phyloP scores from a whole-genome alignment of 2,113 vertebrate genomes.

The Sminthopsis crassicaudata region DNA sequence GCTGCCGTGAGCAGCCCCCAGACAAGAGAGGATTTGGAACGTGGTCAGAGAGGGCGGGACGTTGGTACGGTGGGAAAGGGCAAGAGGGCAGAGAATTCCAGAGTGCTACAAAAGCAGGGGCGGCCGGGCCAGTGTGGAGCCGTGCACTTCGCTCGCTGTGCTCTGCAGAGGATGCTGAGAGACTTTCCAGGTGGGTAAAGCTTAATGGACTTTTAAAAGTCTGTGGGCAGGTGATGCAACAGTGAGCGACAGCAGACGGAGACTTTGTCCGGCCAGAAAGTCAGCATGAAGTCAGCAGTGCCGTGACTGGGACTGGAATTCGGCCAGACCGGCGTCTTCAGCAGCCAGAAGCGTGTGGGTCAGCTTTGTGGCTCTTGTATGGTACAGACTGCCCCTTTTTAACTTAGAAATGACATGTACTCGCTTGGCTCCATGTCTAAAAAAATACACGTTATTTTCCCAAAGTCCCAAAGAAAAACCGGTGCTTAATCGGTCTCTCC shows the following conservation, averaged over 20 bases:
- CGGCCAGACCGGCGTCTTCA: neutral
- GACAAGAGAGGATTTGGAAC: neutral
- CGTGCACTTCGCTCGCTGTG: neutral
- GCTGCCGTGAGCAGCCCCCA: neutral
- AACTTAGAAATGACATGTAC: neutral
- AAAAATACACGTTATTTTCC: neutral
- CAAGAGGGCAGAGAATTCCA: neutral
- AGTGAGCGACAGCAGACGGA: neutral
- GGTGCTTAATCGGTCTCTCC: neutral
- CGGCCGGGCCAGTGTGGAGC: neutral
- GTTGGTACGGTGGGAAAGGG: neutral
- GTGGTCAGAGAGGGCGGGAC: neutral
- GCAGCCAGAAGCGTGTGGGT: neutral
- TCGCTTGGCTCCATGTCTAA: neutral
- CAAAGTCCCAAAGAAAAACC: neutral
- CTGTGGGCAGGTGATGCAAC: neutral
- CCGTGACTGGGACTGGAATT: neutral
- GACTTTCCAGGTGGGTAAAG: neutral
- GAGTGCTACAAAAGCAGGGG: neutral
- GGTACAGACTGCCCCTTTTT: neutral
- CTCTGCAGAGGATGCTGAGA: neutral
- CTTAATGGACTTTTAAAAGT: neutral
- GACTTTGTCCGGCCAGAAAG: neutral
- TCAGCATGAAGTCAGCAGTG: neutral
- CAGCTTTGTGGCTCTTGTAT: neutral